Conservation (phyloP, 2,113 vertebrate genomes). For the Solea solea region DNA sequence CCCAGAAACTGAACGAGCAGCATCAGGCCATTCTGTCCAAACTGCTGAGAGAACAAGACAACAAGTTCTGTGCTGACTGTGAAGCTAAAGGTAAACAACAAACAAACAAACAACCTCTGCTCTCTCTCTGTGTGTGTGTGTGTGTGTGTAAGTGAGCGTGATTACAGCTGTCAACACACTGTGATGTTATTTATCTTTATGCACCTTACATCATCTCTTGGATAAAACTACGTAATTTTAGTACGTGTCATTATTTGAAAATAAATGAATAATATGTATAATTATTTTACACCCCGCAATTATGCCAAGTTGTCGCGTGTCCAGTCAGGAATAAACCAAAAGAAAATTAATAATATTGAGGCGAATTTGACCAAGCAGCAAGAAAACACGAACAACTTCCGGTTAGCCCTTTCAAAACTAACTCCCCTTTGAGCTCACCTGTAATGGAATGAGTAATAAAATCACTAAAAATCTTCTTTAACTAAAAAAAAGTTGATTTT, state of each 20-base stretch:
- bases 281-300: not conserved
- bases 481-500: too few species aligned
- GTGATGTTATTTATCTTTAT: too few species aligned
- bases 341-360: conserved; percentile 11
- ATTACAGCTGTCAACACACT: not conserved
- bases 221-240: too few species aligned
- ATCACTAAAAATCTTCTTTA: too few species aligned
- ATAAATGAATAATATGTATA: too few species aligned
- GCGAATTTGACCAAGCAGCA: not conserved
- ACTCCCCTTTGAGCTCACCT: not conserved
- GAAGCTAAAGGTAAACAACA: conserved; percentile 88
- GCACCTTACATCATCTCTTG: too few species aligned
- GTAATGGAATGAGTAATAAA: too few species aligned
- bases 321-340: not conserved
- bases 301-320: too few species aligned
- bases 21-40: conserved; percentile 93
- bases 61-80: conserved; percentile 97
- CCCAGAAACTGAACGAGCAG: conserved; percentile 96
- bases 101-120: not conserved
- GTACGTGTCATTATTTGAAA: too few species aligned
- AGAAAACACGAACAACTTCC: conserved; percentile 8
- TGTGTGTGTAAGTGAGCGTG: not conserved
- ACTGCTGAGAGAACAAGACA: conserved; percentile 92
- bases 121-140: not conserved
- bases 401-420: conserved; percentile 52